phyloP scores from a whole-genome alignment of 2,797 vertebrate species.

The Oreochromis mossambicus region DNA sequence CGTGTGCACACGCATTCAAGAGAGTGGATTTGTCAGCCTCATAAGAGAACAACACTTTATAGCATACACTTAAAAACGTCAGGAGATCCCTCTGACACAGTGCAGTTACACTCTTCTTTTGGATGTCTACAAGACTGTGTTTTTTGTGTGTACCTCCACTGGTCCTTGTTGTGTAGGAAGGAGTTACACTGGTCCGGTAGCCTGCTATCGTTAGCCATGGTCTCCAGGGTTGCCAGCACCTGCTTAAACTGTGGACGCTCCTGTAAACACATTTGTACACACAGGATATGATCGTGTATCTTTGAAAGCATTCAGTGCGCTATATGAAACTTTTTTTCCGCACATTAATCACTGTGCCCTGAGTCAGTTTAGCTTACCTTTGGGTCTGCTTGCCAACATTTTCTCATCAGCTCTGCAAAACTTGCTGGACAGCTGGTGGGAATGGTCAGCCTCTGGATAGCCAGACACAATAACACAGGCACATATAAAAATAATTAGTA shows the following conservation, averaged over 20 bases:
- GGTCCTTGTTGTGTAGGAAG: slow-evolving; percentile 96
- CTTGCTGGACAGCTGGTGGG: slow-evolving; percentile 94
- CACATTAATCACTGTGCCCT: not conserved
- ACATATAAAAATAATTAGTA: not conserved
- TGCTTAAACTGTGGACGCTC: slow-evolving; percentile 96
- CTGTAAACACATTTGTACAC: slow-evolving; percentile 60
- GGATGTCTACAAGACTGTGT: not conserved
- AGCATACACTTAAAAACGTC: not conserved
- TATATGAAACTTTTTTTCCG: not conserved
- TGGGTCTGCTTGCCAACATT: slow-evolving; percentile 94
- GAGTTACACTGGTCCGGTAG: slow-evolving; percentile 97
- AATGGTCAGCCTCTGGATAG: slow-evolving; percentile 90
- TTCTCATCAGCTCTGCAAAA: slow-evolving; percentile 93
- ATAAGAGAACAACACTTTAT: not conserved
- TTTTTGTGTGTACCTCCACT: slow-evolving; percentile 86
- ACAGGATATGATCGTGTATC: not conserved
- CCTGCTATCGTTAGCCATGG: slow-evolving; percentile 92
- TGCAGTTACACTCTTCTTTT: not conserved
- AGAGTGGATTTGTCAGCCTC: slow-evolving; percentile 2
- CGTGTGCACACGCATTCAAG: not conserved
- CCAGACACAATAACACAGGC: slow-evolving; percentile 9
- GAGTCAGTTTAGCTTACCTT: slow-evolving; percentile 78
- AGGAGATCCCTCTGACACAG: not conserved
- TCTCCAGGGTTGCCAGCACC: slow-evolving; percentile 90
- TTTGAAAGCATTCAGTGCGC: not conserved